phyloP scores from a whole-genome alignment of 2,797 vertebrate species.

The Erithacus rubecula region DNA sequence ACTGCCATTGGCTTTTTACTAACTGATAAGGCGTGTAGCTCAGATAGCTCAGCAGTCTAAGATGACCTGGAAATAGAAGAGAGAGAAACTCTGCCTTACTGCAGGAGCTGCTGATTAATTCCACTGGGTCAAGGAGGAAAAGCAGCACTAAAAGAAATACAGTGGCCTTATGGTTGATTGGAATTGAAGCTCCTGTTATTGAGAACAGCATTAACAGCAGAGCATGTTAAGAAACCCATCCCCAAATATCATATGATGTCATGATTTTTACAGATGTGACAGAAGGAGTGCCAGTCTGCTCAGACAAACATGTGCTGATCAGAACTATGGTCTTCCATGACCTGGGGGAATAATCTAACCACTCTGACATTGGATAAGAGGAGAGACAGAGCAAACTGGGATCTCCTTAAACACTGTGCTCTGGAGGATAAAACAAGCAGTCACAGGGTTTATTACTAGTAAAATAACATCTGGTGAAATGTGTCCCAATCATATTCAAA shows the following conservation, averaged over 20 bases:
- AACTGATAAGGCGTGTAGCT: not conserved
- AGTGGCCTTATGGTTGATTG: not conserved
- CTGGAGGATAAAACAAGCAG: not conserved
- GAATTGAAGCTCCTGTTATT: not conserved
- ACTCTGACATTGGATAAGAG: not conserved
- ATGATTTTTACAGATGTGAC: not conserved
- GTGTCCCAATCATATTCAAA: not conserved
- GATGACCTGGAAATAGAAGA: not conserved
- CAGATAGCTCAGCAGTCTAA: slow-evolving; percentile 6
- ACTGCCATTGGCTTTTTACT: not conserved
- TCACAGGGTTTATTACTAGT: not conserved
- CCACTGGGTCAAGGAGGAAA: not conserved
- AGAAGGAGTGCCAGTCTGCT: not conserved
- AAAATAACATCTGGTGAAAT: not conserved
- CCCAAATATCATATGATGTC: not conserved
- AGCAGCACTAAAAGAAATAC: not conserved
- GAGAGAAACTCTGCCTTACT: not conserved
- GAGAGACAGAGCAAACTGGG: not conserved
- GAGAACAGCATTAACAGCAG: not conserved
- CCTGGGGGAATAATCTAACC: not conserved
- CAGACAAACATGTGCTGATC: fast-evolving
- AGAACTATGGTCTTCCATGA: not conserved
- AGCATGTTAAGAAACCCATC: not conserved
- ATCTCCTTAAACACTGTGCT: not conserved
- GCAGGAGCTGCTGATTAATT: not conserved